Evolutionary conservation across 1,140 invertebrate species (phyloP).

Genomic region (Aphaenogaster ashmeadi): DNA sequence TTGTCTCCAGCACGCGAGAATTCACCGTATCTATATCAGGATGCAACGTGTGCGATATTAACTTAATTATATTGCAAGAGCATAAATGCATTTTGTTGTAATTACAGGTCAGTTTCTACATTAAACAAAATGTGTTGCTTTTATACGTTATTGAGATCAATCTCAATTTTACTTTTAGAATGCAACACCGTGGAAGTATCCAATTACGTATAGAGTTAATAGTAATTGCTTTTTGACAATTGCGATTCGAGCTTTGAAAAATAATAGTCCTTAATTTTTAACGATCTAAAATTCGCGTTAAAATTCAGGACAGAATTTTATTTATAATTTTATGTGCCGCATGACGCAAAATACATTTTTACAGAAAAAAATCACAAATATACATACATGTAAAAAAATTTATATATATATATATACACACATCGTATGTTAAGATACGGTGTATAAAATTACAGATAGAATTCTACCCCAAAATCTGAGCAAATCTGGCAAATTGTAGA

Average conservation of each 20-base stretch:
- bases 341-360: background rate
- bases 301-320: background rate
- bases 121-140: background rate
- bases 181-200: background rate
- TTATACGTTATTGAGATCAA: background rate
- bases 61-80: background rate
- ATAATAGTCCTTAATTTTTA: slow-evolving; percentile 11
- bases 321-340: background rate
- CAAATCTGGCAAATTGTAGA: slow-evolving; percentile 20
- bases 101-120: background rate
- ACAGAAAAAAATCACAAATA: background rate
- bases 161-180: background rate
- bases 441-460: background rate
- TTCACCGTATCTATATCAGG: background rate
- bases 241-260: background rate
- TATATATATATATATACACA: background rate
- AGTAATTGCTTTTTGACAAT: background rate
- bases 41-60: background rate
- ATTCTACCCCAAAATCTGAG: background rate
- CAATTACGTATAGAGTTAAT: background rate
- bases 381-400: background rate
- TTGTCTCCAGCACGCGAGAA: background rate
- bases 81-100: background rate
- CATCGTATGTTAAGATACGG: background rate
- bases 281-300: background rate